Evolutionary conservation across 2,888 invertebrate genomes (phyloP), one percentile per base, ranked within the genome.

Genomic region (Tortricodes alternella): DNA sequence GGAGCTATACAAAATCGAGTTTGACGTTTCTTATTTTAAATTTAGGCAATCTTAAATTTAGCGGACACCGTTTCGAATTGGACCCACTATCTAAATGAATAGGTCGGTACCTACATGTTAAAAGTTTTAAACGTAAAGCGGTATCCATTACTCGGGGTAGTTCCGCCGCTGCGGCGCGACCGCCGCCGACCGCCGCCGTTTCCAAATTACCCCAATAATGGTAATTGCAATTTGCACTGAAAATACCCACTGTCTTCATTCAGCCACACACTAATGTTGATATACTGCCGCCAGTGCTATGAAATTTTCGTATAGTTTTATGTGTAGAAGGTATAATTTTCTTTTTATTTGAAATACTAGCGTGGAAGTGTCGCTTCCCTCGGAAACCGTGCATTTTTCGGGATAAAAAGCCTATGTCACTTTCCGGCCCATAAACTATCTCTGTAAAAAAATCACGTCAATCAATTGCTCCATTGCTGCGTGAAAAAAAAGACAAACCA

Each of bases 201-300:
- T 70, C 78, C 71, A 83, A 86, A 86, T 86, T 83, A 81, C 85
- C 74, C 80, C 80, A 78, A 85, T 85, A 84, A 85, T 78, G 74
- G 80, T 86, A 86, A 87, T 87, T 85, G 84, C 83, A 80, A 83
- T 83, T 84, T 82, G 79, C 80, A 71, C 71, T 75, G 78, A 76
- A 83, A 86, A 80, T 79, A 79, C 76, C 72, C 71, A 72, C 79
- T 73, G 78, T 79, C 85, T 85, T 81, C 79, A 78, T 79, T 83
- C 74, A 74, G 70, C 77, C 73, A 74, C 69, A 71, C 69, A 70
- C 73, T 80, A 81, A 81, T 77, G 76, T 78, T 80, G 76, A 77
- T 77, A 75, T 71, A 77, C 61, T 70, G 66, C 32, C 50, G 66
- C 32, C 50, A 55, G 61, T 58, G 58, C 56, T 53, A 58, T 53